These are phyloP conservation scores for Aeoliscus strigatus DNA, from an alignment of 2,797 vertebrate genomes.

Conservation along the genomic window DNA sequence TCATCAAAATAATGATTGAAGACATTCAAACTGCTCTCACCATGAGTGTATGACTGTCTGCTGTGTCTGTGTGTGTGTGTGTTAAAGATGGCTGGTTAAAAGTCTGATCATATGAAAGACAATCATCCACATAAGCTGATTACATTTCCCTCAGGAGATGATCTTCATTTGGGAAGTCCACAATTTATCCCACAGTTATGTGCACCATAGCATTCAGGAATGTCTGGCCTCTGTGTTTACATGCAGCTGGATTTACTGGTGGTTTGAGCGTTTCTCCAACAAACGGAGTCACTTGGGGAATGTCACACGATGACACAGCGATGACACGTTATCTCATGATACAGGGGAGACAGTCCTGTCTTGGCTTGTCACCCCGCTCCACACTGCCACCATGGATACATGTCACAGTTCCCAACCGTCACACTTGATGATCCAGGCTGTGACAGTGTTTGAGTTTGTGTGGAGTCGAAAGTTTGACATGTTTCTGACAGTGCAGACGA, in stretches of 20 bases:
- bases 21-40: too few relatives aligned
- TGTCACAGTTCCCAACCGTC: slow-evolving; percentile 32
- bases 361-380: slow-evolving; percentile 18
- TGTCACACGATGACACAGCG: slow-evolving; percentile 25
- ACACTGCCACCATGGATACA: slow-evolving; percentile 20
- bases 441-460: slow-evolving; percentile 6
- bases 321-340: slow-evolving; percentile 35
- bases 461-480: too few relatives aligned
- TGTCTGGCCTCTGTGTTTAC: slow-evolving; percentile 12
- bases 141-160: slow-evolving; percentile 36
- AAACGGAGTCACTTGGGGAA: slow-evolving; percentile 24
- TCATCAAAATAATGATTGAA: too few relatives aligned
- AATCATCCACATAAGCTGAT: slow-evolving; percentile 44
- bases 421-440: slow-evolving; percentile 12
- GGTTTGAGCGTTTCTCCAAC: slow-evolving; percentile 26
- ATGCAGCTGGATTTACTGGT: slow-evolving; percentile 12
- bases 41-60: too few relatives aligned
- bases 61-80: too few relatives aligned
- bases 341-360: slow-evolving; percentile 24
- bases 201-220: slow-evolving; percentile 41
- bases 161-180: slow-evolving; percentile 44
- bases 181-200: slow-evolving; percentile 43
- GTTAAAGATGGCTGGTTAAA: slow-evolving; percentile 22
- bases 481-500: too few relatives aligned
- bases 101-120: slow-evolving; percentile 32